These are phyloP conservation scores for Hyperopisus bebe DNA, from an alignment of 2,113 vertebrate species.

Conservation along the genomic window DNA sequence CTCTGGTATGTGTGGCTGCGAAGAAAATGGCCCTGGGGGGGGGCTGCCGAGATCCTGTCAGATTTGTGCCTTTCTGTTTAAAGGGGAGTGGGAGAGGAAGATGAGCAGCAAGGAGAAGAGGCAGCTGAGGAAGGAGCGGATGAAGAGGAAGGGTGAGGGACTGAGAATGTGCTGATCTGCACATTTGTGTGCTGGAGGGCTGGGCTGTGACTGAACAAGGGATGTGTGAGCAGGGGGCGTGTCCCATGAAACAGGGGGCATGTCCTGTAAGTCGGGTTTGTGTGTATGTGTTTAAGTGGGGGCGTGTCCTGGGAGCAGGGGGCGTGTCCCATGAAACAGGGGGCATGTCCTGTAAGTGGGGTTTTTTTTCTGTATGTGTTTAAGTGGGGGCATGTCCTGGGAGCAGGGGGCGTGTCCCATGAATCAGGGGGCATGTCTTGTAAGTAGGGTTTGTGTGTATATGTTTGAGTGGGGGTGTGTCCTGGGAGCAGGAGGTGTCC, in stretches of 20 bases:
- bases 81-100: slow-evolving; percentile 53
- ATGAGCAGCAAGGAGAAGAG: slow-evolving; percentile 54
- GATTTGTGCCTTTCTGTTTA: slow-evolving; percentile 21
- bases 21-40: background rate
- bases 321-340: background rate
- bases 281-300: background rate
- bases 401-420: background rate
- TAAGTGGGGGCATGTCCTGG: background rate
- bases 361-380: too few relatives aligned
- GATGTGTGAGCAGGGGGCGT: background rate
- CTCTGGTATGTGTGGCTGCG: background rate
- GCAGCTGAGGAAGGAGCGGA: slow-evolving; percentile 49
- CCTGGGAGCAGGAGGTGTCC: background rate
- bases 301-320: background rate
- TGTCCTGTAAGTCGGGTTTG: background rate
- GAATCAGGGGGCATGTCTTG: background rate
- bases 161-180: background rate
- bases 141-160: slow-evolving; percentile 49
- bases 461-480: background rate
- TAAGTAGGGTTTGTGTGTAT: background rate
- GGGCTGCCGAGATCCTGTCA: background rate
- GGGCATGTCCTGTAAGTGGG: background rate
- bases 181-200: background rate
- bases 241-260: background rate
- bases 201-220: background rate